Base-by-base conservation (phyloP, 2,888 invertebrate genomes). In the Gymnocheta viridis region DNA sequence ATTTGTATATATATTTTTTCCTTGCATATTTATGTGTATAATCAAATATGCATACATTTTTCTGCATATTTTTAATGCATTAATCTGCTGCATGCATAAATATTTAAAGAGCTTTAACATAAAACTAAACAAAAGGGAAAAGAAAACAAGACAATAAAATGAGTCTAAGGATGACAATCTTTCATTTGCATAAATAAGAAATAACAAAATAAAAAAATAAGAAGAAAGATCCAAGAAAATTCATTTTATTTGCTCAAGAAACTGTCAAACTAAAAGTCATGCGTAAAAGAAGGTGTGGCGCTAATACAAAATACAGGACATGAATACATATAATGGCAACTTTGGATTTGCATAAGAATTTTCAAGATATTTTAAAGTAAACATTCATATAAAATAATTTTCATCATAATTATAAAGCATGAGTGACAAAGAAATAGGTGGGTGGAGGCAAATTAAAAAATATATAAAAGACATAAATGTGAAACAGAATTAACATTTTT, bases 201-300 rank as follows among this genome's bases (percentile, higher is more conserved):
- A 17, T n/a, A 32, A n/a, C n/a, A n/a, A 1, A 47, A 5, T 6
- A 17, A 47, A 17, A 47, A 70, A 51, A 41, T 60, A 32, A 64
- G 19, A n/a, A n/a, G n/a, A n/a, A n/a, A n/a, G n/a, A n/a, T n/a
- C 10, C 32, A 73, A 41, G 47, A 69, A 69, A 74, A 44, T 35
- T 19, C 58, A 69, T 49, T 60, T 77, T 69, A 41, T 77, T 80
- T 72, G 54, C 49, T 22, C 44, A 66, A 80, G 72, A 80, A 80
- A 80, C 66, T 80, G 80, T 73, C 80, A 80, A 66, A 47, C 56
- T 66, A 47, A 72, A 64, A 79, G 41, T 56, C 64, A 64, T 82
- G 49, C 72, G 38, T 58, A 58, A 56, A 49, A 41, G 64, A 82
- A 82, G 82, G 82, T 78, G 82, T 82, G 82, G 73, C 73, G 73